These are phyloP conservation scores for Pseudochirops corinnae DNA, from an alignment of 2,797 vertebrate genomes.

Conservation along the genomic window DNA sequence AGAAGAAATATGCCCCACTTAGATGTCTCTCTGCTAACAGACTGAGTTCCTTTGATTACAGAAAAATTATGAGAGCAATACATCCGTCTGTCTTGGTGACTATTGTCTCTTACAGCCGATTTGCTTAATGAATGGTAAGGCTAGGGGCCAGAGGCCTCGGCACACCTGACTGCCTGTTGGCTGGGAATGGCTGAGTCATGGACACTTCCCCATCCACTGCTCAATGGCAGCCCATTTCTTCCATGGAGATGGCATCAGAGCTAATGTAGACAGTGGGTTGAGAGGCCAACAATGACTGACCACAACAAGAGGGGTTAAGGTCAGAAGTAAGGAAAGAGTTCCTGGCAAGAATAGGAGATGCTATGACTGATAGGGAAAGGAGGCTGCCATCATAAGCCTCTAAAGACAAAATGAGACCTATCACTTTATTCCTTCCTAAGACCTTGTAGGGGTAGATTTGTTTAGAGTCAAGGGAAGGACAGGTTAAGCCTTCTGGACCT, in stretches of 20 bases:
- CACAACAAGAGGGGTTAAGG: too few species aligned
- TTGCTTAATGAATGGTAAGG: slow-evolving; percentile 69
- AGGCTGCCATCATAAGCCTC: neutral
- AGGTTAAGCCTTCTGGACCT: neutral
- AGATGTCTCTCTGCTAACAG: slow-evolving; percentile 66
- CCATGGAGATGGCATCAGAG: neutral
- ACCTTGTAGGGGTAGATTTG: neutral
- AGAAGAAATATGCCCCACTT: slow-evolving; percentile 74
- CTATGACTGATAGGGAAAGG: neutral
- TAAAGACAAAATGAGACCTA: neutral
- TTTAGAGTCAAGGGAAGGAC: neutral
- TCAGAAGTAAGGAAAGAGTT: neutral
- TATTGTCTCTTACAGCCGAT: slow-evolving; percentile 55
- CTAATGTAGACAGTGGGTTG: neutral
- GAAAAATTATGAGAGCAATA: slow-evolving; percentile 5
- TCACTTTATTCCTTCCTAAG: neutral
- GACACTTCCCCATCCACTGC: neutral
- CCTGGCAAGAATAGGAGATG: neutral
- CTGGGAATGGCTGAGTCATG: neutral
- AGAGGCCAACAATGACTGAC: neutral
- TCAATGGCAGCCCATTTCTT: neutral
- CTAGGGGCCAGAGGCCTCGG: neutral
- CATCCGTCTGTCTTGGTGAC: slow-evolving; percentile 7
- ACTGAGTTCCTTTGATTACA: slow-evolving; percentile 53
- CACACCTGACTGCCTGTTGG: slow-evolving; percentile 53